phyloP scores from a whole-genome alignment of 2,888 invertebrate species.

The Acleris holmiana region DNA sequence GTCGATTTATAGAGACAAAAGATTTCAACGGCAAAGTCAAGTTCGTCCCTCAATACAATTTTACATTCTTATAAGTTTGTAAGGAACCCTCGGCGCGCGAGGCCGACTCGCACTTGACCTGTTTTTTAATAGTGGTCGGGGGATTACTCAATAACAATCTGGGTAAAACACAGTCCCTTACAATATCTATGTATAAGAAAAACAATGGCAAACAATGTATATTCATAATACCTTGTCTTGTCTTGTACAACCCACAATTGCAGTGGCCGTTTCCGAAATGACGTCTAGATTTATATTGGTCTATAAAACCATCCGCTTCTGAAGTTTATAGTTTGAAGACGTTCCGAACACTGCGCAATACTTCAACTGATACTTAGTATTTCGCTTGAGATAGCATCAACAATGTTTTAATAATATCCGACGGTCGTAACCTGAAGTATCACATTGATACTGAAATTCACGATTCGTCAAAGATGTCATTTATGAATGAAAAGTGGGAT shows the following conservation, averaged over 20 bases:
- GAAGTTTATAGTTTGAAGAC: constrained; percentile 26
- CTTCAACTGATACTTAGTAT: constrained; percentile 20
- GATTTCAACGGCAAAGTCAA: no score
- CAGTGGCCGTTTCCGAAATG: constrained; percentile 4
- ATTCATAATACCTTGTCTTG: no score
- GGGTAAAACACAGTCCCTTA: no score
- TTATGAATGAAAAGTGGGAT: constrained; percentile 1
- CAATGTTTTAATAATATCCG: constrained; percentile 1
- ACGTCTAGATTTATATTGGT: constrained; percentile 21
- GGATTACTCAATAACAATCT: no score
- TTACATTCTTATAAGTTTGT: no score
- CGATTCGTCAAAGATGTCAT: neutral
- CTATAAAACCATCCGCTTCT: constrained; percentile 19
- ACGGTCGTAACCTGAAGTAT: neutral
- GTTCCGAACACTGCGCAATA: constrained; percentile 10
- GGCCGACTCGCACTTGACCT: no score
- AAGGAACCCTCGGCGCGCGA: no score
- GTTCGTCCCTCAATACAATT: no score
- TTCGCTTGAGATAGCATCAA: neutral
- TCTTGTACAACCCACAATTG: neutral
- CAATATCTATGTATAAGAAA: no score
- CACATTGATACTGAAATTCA: neutral
- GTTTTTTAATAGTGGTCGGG: no score
- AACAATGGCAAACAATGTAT: no score
- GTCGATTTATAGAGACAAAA: no score